phyloP scores from a whole-genome alignment of 2,113 vertebrate species.

The Lontra canadensis region DNA sequence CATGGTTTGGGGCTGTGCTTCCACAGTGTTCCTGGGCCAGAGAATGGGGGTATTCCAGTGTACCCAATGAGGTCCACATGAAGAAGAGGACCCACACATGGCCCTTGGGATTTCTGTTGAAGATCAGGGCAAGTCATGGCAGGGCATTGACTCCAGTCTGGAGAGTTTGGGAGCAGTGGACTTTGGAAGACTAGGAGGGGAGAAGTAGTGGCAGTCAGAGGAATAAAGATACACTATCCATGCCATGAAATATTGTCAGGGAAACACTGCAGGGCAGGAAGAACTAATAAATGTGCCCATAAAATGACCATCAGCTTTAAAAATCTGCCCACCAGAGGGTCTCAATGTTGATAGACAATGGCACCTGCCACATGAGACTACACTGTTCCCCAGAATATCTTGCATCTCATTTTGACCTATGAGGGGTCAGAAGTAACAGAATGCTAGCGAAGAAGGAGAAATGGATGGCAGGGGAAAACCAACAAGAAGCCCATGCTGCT shows the following conservation, averaged over 20 bases:
- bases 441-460: not conserved
- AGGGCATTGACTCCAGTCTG: not conserved
- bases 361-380: rapidly evolving
- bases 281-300: not conserved
- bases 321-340: not conserved
- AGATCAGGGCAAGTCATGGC: not conserved
- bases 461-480: not conserved
- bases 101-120: not conserved
- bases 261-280: not conserved
- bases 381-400: not conserved
- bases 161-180: not conserved
- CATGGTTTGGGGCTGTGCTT: not conserved
- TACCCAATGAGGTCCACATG: not conserved
- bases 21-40: not conserved
- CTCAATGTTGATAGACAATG: not conserved
- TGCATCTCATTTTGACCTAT: not conserved
- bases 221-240: not conserved
- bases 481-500: not conserved
- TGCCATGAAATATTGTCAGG: not conserved
- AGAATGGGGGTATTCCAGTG: not conserved
- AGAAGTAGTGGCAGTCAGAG: not conserved
- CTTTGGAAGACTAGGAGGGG: not conserved
- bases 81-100: rapidly evolving
- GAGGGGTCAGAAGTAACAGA: not conserved
- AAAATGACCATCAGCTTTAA: not conserved